phyloP scores from a whole-genome alignment of 2,888 invertebrate species.

The Lasioglossum pauxillum region DNA sequence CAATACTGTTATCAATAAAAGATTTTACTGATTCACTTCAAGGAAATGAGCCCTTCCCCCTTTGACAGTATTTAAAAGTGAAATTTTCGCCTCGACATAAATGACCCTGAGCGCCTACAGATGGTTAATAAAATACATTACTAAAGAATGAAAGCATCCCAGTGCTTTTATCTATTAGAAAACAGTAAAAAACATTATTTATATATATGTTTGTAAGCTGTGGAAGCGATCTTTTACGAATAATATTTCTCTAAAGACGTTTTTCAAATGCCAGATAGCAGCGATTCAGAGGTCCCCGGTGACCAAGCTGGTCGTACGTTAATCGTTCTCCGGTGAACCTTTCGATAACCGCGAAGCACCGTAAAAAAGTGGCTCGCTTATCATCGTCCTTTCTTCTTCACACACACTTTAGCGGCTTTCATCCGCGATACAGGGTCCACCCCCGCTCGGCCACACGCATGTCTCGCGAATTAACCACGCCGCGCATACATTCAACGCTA shows the following conservation, averaged over 20 bases:
- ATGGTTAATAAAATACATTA: background rate
- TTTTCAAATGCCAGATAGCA: background rate
- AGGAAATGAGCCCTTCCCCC: background rate
- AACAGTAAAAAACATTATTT: background rate
- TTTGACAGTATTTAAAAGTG: background rate
- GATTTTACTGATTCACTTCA: background rate
- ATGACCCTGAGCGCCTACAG: background rate
- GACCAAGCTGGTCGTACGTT: background rate
- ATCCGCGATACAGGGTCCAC: background rate
- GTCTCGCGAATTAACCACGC: conserved; percentile 62
- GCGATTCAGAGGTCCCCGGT: background rate
- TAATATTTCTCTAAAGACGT: background rate
- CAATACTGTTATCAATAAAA: background rate
- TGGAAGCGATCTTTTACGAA: no score
- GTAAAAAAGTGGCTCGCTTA: conserved; percentile 27
- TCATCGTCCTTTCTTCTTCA: conserved; percentile 26
- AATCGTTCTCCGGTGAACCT: conserved; percentile 18
- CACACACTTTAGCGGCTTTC: conserved; percentile 20
- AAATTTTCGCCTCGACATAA: background rate
- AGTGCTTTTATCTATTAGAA: background rate
- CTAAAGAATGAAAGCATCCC: background rate
- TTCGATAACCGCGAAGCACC: conserved; percentile 33
- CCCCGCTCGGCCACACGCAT: conserved; percentile 55
- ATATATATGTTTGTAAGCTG: background rate
- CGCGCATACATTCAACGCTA: conserved; percentile 56